Base-by-base conservation (phyloP, 2,888 invertebrate genomes). In the Agonopterix arenella region DNA sequence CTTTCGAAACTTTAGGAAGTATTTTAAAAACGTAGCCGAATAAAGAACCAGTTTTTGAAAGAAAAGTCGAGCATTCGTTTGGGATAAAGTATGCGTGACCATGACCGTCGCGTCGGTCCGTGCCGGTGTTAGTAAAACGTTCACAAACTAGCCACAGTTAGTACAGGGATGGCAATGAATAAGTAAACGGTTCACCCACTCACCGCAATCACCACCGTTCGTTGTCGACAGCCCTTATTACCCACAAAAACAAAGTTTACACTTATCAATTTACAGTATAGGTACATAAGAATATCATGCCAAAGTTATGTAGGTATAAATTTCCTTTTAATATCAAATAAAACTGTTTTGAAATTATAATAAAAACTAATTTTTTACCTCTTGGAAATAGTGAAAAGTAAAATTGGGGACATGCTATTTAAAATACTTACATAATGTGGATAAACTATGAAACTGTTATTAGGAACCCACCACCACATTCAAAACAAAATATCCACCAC, bases 211-310 rank as follows among this genome's bases (percentile, higher is more conserved):
- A 73, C 68, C 76, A 74, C 77, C 76, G 66, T 74, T 73, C 69
- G 75, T 69, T 66, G 78, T 67, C 60, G 69, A 63, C 77, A 82
- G 76, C 74, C 81, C 85, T 85, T 80, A 66, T 78, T 77, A 82
- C 76, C 83, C 78, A 80, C 77, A 81, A 80, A 70, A 84, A 77
- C 66, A 77, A 79, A 76, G 73, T 67, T 64, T 75, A 70, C 73
- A 48, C 13, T 18, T 44, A 44, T 36, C 38, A 41, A 44, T 13
- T 28, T 28, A 47, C 8, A 43, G 36, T n/a, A n/a, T n/a, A n/a
- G n/a, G n/a, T 43, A 43, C 13, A 43, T 43, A 47, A 46, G 11
- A 37, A 48, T 36, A 49, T 44, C 45, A 45, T 45, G 36, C 45
- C 8, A 41, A 46, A 46, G 11, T 11, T 46, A 8, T 13, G 11